Evolutionary conservation across 2,888 invertebrate species (phyloP).

Genomic region (Mythimna albipuncta): DNA sequence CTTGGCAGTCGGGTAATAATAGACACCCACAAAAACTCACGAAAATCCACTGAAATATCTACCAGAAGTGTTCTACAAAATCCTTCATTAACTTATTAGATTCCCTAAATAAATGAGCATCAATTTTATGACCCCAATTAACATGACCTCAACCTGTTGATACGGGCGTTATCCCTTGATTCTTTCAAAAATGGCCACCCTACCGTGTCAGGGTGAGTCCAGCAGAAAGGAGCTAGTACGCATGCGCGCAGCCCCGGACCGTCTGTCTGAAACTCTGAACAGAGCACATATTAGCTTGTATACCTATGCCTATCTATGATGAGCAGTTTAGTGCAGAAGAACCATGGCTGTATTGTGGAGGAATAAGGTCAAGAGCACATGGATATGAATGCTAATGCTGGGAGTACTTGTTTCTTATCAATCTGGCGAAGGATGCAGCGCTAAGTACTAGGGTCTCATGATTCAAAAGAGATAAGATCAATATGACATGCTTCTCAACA

Average conservation of each 20-base stretch:
- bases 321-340: constrained; percentile 36
- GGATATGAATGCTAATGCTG: constrained; percentile 8
- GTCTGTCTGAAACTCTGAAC: constrained; percentile 55
- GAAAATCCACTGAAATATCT: neutral
- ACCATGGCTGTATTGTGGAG: neutral
- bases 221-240: constrained; percentile 57
- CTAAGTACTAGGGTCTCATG: neutral
- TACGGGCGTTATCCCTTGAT: constrained; percentile 44
- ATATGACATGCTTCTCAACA: neutral
- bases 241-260: constrained; percentile 63
- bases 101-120: constrained; percentile 17
- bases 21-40: no score
- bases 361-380: constrained; percentile 48
- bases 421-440: neutral
- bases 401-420: neutral
- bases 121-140: constrained; percentile 42
- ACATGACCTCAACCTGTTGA: constrained; percentile 68
- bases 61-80: neutral
- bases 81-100: neutral
- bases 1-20: neutral
- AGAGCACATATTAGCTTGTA: constrained; percentile 55
- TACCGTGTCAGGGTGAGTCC: constrained; percentile 61
- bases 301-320: constrained; percentile 42
- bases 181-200: constrained; percentile 34
- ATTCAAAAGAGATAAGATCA: neutral